These are phyloP conservation scores for Pipa parva DNA, from an alignment of 2,113 vertebrate genomes.

Conservation along the genomic window DNA sequence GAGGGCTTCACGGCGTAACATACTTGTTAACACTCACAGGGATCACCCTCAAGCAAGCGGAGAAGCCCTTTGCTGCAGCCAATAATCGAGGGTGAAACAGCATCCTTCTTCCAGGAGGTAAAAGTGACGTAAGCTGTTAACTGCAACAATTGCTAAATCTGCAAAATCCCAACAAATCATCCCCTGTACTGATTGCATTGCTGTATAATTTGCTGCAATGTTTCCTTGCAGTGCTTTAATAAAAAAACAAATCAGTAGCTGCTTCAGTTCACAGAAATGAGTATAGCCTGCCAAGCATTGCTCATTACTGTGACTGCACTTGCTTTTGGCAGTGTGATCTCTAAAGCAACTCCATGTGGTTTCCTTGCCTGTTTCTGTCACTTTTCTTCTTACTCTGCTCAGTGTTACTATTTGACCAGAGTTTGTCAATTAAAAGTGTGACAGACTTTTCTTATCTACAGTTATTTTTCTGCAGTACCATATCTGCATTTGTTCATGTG, in stretches of 20 bases:
- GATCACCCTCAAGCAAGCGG: slow-evolving; percentile 97
- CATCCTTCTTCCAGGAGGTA: slow-evolving; percentile 96
- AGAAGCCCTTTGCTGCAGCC: slow-evolving; percentile 96
- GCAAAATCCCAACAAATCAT: slow-evolving; percentile 43
- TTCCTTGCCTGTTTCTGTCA: slow-evolving; percentile 3
- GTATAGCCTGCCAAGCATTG: slow-evolving; percentile 34
- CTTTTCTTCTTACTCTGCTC: neutral
- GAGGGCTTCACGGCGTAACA: slow-evolving; percentile 61
- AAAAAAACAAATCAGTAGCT: slow-evolving; percentile 48
- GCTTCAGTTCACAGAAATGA: slow-evolving; percentile 40
- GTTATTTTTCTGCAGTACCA: too few relatives aligned
- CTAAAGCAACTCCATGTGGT: slow-evolving; percentile 6
- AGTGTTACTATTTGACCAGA: neutral
- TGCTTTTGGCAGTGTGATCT: slow-evolving; percentile 40
- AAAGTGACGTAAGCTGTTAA: slow-evolving; percentile 76
- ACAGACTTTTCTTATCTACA: too few relatives aligned
- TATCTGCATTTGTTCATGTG: too few relatives aligned
- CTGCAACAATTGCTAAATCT: slow-evolving; percentile 55
- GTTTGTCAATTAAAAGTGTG: too few relatives aligned
- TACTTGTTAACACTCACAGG: slow-evolving; percentile 82
- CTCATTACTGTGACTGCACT: slow-evolving; percentile 31
- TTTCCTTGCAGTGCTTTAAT: slow-evolving; percentile 55
- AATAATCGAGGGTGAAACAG: slow-evolving; percentile 97
- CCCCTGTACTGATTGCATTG: slow-evolving; percentile 40
- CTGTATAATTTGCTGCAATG: slow-evolving; percentile 44